Evolutionary conservation across 2,888 invertebrate species (phyloP).

Genomic region (Callimorpha dominula): DNA sequence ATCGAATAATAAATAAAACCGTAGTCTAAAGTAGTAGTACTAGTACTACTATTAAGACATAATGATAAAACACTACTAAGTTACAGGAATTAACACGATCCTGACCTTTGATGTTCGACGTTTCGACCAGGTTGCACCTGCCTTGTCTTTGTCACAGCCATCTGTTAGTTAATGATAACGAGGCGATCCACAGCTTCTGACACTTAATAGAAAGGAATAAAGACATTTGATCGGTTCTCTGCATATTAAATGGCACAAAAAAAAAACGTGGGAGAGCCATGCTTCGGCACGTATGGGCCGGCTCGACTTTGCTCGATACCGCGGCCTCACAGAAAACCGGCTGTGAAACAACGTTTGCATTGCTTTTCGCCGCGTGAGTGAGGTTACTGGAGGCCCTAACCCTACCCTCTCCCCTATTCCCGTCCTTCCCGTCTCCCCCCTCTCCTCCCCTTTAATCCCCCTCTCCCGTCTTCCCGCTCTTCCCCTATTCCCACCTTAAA

Average conservation of each 20-base stretch:
- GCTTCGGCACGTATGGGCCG: no score
- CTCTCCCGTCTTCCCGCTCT: no score
- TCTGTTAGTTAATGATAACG: neutral
- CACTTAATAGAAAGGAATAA: neutral
- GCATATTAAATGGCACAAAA: neutral
- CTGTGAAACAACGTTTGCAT: no score
- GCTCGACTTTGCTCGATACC: no score
- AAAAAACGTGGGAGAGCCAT: no score
- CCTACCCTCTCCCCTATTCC: no score
- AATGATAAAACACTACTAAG: conserved; percentile 1
- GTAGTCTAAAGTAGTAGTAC: neutral
- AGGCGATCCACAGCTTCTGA: neutral
- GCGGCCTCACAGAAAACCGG: no score
- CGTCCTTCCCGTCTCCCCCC: no score
- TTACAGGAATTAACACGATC: neutral
- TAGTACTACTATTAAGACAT: neutral
- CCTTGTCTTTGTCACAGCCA: conserved; percentile 22
- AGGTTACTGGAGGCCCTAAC: no score
- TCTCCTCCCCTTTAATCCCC: no score
- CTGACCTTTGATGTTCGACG: neutral
- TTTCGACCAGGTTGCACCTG: conserved; percentile 5
- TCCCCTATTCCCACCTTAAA: no score
- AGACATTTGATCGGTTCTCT: neutral
- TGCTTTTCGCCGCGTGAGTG: no score
- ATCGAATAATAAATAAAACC: neutral